Evolutionary conservation across 2,797 vertebrate genomes (phyloP).

Genomic region (Harpagifer antarcticus): DNA sequence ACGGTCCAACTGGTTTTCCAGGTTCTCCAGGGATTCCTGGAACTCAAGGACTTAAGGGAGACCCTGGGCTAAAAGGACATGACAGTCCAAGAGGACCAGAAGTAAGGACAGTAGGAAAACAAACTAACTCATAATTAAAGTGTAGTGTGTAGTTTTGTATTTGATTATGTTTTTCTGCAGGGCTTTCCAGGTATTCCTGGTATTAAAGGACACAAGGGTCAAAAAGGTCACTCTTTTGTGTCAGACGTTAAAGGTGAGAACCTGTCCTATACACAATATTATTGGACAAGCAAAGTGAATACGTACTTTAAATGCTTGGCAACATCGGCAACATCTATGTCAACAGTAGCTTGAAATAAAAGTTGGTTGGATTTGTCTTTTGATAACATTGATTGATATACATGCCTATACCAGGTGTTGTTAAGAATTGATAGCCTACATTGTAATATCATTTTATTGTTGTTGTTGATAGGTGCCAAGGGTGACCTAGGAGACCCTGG

Average conservation of each 20-base stretch:
- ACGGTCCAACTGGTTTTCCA: slow-evolving; percentile 59
- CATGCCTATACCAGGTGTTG: background rate
- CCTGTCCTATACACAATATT: background rate
- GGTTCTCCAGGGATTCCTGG: slow-evolving; percentile 69
- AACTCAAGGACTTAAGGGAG: slow-evolving; percentile 56
- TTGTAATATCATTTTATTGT: background rate
- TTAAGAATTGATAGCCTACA: background rate
- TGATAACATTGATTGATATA: background rate
- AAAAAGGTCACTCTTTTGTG: slow-evolving; percentile 65
- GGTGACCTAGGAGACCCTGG: slow-evolving; percentile 67
- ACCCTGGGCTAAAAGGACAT: slow-evolving; percentile 60
- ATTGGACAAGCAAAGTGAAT: background rate
- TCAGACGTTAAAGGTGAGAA: slow-evolving; percentile 58
- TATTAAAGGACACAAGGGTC: slow-evolving; percentile 71
- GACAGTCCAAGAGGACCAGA: slow-evolving; percentile 54
- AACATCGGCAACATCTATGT: background rate
- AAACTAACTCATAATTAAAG: background rate
- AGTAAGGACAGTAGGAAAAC: slow-evolving; percentile 43
- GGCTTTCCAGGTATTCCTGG: slow-evolving; percentile 66
- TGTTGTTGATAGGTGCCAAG: slow-evolving; percentile 62
- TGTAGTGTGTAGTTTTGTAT: background rate
- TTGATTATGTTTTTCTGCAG: slow-evolving; percentile 47
- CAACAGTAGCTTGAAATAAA: background rate
- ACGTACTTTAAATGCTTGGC: background rate
- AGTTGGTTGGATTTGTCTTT: background rate